These are phyloP conservation scores for Netelia inedita DNA, from an alignment of 2,888 invertebrate genomes.

Conservation along the genomic window DNA sequence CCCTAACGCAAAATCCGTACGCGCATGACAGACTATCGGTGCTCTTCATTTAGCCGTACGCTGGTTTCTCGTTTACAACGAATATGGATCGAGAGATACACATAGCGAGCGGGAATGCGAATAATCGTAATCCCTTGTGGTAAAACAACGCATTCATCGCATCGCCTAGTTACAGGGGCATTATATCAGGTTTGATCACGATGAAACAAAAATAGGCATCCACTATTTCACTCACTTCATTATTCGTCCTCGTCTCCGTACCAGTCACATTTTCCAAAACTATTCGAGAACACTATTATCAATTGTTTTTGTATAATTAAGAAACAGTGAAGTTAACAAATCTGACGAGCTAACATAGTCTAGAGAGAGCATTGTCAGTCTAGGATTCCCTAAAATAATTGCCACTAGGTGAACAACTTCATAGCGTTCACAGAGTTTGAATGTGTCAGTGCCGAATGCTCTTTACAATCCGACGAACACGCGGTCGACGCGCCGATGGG, in stretches of 20 bases:
- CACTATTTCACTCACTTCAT: too few species aligned
- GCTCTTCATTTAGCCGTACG: conserved; percentile 56
- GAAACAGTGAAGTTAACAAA: too few species aligned
- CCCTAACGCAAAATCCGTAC: conserved; percentile 47
- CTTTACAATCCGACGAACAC: neutral
- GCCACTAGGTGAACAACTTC: too few species aligned
- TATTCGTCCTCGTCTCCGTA: too few species aligned
- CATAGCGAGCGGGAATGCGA: conserved; percentile 31
- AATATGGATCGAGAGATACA: conserved; percentile 23
- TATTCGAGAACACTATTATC: too few species aligned
- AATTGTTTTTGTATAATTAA: too few species aligned
- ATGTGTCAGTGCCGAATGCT: too few species aligned
- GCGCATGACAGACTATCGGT: conserved; percentile 53
- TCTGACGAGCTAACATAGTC: too few species aligned
- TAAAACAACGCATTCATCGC: conserved; percentile 71
- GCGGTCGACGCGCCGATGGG: conserved; percentile 24
- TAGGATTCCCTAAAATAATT: too few species aligned
- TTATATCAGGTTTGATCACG: conserved; percentile 34
- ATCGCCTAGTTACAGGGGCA: conserved; percentile 78
- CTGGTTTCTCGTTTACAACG: conserved; percentile 28
- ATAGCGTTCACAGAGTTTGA: too few species aligned
- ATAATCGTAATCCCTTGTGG: conserved; percentile 58
- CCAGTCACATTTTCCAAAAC: too few species aligned
- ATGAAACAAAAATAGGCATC: conserved; percentile 26
- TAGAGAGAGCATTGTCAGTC: too few species aligned